phyloP scores from a whole-genome alignment of 2,797 vertebrate species.

The Sphaeramia orbicularis region DNA sequence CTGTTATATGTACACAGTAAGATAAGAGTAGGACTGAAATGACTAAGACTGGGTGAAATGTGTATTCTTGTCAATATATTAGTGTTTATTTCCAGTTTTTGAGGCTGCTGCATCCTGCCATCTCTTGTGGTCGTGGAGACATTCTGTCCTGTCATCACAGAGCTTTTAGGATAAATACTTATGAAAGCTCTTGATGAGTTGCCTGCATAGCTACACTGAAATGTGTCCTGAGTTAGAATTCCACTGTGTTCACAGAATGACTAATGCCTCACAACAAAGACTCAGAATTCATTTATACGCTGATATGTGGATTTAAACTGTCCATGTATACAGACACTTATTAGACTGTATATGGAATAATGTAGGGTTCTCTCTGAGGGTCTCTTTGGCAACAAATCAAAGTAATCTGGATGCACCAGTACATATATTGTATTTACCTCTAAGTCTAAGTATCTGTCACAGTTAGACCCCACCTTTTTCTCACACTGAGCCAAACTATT shows the following conservation, averaged over 20 bases:
- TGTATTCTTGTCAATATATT: too few relatives aligned
- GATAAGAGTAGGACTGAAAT: too few relatives aligned
- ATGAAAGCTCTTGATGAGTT: conserved; percentile 20
- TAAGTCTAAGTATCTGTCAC: not conserved
- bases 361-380: too few relatives aligned
- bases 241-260: conserved; percentile 16
- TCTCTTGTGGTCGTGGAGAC: conserved; percentile 32
- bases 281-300: not conserved
- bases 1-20: too few relatives aligned
- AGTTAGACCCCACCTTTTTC: conserved; percentile 1
- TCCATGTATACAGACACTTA: not conserved
- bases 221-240: conserved; percentile 17
- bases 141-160: conserved; percentile 56
- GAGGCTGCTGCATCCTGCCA: conserved; percentile 12
- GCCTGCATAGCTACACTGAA: conserved; percentile 20
- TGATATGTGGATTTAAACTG: not conserved
- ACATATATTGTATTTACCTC: not conserved
- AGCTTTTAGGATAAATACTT: conserved; percentile 42
- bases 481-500: conserved; percentile 1
- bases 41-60: too few relatives aligned
- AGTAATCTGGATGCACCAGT: not conserved
- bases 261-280: conserved; percentile 4
- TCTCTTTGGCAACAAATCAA: not conserved
- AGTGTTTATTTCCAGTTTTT: not conserved
- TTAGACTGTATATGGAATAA: not conserved